These are phyloP conservation scores for Drosophila leonis DNA, from an alignment of 2,888 invertebrate species.

Conservation along the genomic window DNA sequence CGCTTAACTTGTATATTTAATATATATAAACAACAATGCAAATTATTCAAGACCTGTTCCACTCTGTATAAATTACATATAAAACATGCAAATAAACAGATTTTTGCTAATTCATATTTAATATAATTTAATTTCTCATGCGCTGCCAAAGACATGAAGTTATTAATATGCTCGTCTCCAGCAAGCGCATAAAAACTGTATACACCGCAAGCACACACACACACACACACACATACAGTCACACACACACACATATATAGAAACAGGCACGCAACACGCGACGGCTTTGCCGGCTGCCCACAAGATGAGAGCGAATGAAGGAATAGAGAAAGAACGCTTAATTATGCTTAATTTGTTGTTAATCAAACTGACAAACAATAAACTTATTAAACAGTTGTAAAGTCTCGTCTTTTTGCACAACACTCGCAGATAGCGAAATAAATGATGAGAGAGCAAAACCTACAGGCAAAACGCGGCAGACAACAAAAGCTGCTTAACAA, in stretches of 20 bases:
- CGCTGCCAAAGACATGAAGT: slow-evolving; percentile 22
- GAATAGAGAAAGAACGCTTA: slow-evolving; percentile 51
- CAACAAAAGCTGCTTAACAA: slow-evolving; percentile 51
- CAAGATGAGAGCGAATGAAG: slow-evolving; percentile 34
- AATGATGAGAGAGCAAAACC: slow-evolving; percentile 11
- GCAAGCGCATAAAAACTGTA: slow-evolving; percentile 70
- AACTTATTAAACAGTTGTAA: slow-evolving; percentile 55
- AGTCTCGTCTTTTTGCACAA: slow-evolving; percentile 32
- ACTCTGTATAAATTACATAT: too few relatives aligned
- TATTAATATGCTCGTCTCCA: slow-evolving; percentile 9
- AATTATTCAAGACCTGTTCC: not conserved
- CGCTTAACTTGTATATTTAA: not conserved
- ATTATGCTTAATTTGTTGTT: slow-evolving; percentile 76
- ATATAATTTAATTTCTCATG: not conserved
- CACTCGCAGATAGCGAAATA: slow-evolving; percentile 16
- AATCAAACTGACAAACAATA: slow-evolving; percentile 69
- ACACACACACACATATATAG: slow-evolving; percentile 18
- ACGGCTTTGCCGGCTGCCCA: slow-evolving; percentile 70
- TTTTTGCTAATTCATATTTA: not conserved
- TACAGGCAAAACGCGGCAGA: too few relatives aligned
- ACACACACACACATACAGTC: slow-evolving; percentile 23
- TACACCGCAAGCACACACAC: slow-evolving; percentile 49
- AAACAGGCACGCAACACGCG: slow-evolving; percentile 62
- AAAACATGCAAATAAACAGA: not conserved
- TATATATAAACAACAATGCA: not conserved